Evolutionary conservation across 2,113 vertebrate species (phyloP).

Genomic region (Gallinago undulata): DNA sequence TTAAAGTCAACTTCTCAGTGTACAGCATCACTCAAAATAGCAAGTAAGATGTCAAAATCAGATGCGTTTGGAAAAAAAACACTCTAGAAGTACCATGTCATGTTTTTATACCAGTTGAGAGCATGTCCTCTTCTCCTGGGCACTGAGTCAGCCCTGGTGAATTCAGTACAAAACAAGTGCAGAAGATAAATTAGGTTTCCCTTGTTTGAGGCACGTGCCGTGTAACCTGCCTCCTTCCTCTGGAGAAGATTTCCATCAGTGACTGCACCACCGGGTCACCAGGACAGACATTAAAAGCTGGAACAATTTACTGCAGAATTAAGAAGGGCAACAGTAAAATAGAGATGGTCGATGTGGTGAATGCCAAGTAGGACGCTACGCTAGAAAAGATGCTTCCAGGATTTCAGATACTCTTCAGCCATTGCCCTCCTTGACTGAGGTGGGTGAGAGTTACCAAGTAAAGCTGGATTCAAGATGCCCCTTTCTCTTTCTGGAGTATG

Average conservation of each 20-base stretch:
- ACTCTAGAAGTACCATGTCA: neutral
- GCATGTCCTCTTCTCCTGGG: neutral
- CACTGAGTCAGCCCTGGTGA: constrained; percentile 8
- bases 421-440: neutral
- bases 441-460: neutral
- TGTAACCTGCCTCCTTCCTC: constrained; percentile 5
- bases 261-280: neutral
- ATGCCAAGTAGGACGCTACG: neutral
- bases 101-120: neutral
- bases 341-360: neutral
- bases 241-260: constrained; percentile 20
- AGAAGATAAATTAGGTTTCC: constrained; percentile 29
- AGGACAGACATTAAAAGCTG: neutral
- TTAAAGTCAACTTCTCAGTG: constrained; percentile 23
- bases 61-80: neutral
- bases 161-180: neutral
- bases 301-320: constrained; percentile 44
- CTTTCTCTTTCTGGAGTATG: neutral
- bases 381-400: neutral
- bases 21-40: constrained; percentile 28
- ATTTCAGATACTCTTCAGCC: neutral
- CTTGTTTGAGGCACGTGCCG: neutral
- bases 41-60: constrained; percentile 10
- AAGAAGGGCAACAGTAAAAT: constrained; percentile 14
- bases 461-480: neutral